Base-by-base conservation (phyloP, 2,888 invertebrate species). In the Plagodis pulveraria region DNA sequence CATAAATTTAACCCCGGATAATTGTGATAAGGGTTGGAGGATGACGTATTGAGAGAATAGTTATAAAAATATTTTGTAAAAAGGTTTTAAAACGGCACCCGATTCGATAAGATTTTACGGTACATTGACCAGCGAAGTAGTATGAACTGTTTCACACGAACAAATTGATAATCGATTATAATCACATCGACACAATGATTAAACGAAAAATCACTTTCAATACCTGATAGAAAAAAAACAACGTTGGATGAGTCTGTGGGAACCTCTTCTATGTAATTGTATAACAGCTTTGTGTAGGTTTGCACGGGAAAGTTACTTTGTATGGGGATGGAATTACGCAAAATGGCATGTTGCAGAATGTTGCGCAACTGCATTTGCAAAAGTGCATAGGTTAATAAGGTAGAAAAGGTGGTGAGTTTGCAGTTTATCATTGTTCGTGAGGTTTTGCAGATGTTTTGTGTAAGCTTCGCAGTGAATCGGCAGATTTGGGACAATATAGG, bases 121-220 rank as follows among this genome's bases (percentile, higher is more conserved):
- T 35, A 38, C 63, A 67, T 58, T 61, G 59, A 62, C 67, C 65
- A 50, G 51, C 58, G 43, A 56, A 64, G 58, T 49, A 66, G 43
- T 38, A 56, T 51, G 51, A 61, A 6, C 55, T 52, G 63, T 71
- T 77, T 78, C 73, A 66, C 78, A 77, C 74, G 71, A 63, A 55
- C 52, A 61, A 44, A 61, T 54, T 47, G 57, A 44, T 60, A 73
- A 73, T 76, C 50, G 69, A 76, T 76, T 69, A 56, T 56, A 63
- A 69, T 69, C 69, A 69, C 74, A 71, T 65, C 62, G 63, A 50
- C 54, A 68, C 63, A 67, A 66, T 70, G 63, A 73, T 71, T 66
- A 58, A 36, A 48, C 36, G 67, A 62, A 69, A 71, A 74, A 73
- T 79, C 71, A 73, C 80, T 79, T 80, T 79, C 80, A 73, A 76